Evolutionary conservation across 2,888 invertebrate species (phyloP).

Genomic region (Cataglyphis albicans): DNA sequence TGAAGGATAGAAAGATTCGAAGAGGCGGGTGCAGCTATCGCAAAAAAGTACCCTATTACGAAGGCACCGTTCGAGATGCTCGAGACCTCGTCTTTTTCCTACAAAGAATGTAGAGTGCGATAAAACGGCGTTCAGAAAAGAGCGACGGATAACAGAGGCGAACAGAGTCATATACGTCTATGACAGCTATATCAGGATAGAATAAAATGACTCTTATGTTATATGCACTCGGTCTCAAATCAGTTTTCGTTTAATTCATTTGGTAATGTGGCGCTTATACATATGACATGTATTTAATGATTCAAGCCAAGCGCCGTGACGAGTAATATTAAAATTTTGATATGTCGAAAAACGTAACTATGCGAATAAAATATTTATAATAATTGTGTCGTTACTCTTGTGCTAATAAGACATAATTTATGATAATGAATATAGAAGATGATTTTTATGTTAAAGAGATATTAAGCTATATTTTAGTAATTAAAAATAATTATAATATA

Average conservation of each 20-base stretch:
- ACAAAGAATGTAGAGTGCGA: conserved; percentile 35
- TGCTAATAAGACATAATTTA: background rate
- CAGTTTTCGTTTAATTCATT: conserved; percentile 62
- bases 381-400: conserved; percentile 9
- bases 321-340: conserved; percentile 5
- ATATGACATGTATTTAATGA: conserved; percentile 18
- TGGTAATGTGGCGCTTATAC: background rate
- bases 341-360: background rate
- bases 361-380: conserved; percentile 29
- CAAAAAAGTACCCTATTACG: conserved; percentile 54
- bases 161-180: conserved; percentile 46
- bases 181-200: conserved; percentile 62
- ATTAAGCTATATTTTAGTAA: background rate
- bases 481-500: background rate
- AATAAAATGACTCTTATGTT: conserved; percentile 58
- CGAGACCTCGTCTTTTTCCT: conserved; percentile 35
- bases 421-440: background rate
- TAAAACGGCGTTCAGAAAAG: conserved; percentile 56
- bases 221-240: conserved; percentile 50
- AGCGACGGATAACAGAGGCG: conserved; percentile 33
- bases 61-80: conserved; percentile 41
- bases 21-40: conserved; percentile 45
- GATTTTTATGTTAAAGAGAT: background rate
- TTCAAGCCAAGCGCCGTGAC: background rate
- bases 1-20: conserved; percentile 56